Percentiles rank a stretch among this genome's conserved stretches.
phyloP scores from a whole-genome alignment of 2,888 invertebrate genomes.

The Xanthostigma xanthostigma region DNA sequence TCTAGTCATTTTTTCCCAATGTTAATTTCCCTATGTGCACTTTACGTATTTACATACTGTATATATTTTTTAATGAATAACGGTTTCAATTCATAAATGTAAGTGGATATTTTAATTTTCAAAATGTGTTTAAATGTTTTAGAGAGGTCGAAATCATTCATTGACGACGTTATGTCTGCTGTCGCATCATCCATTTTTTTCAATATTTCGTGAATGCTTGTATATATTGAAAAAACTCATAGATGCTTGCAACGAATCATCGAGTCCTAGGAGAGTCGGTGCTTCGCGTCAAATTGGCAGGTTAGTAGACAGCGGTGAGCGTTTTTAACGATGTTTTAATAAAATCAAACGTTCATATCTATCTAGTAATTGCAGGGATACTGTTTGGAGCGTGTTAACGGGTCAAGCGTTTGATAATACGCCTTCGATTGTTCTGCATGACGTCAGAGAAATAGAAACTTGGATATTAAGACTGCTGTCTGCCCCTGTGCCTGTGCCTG shows the following conservation, averaged over 20 bases:
- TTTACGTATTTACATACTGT: too few relatives aligned
- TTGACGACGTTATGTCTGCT: constrained; percentile 93
- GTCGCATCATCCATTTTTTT: constrained; percentile 98
- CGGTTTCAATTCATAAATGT: background rate
- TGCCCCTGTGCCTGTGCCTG: constrained; percentile 95
- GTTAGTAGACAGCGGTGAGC: constrained; percentile 27
- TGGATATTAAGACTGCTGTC: constrained; percentile 94
- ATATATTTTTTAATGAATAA: too few relatives aligned
- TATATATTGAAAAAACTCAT: constrained; percentile 90
- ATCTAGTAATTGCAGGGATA: constrained; percentile 49
- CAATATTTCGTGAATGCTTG: constrained; percentile 95
- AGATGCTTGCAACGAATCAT: constrained; percentile 93
- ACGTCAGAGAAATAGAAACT: constrained; percentile 95
- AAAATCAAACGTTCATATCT: background rate
- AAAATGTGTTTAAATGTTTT: constrained; percentile 23
- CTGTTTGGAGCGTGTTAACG: constrained; percentile 91
- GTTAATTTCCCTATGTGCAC: too few relatives aligned
- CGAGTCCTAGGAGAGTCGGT: constrained; percentile 74
- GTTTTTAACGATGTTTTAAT: constrained; percentile 1
- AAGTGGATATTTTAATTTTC: background rate
- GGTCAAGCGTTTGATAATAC: constrained; percentile 66
- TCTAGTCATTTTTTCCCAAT: too few relatives aligned
- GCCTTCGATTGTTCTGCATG: constrained; percentile 82
- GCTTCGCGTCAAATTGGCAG: constrained; percentile 75
- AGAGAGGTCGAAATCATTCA: constrained; percentile 80